These are phyloP conservation scores for Callyntrura sp. DNA, from an alignment of 2,888 invertebrate species.

Conservation along the genomic window DNA sequence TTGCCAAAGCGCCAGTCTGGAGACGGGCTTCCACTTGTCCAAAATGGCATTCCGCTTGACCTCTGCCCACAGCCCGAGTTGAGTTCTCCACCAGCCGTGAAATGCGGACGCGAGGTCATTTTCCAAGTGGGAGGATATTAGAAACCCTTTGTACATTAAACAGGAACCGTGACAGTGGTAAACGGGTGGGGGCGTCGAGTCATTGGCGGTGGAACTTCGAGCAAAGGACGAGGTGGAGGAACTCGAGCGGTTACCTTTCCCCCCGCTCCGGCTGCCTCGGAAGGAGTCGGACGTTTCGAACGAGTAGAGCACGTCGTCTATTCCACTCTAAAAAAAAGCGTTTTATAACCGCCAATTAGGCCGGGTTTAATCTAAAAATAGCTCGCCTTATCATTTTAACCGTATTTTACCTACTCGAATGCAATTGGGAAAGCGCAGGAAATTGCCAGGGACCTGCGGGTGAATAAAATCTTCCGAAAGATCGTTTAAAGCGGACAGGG, in stretches of 20 bases:
- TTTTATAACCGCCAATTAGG: neutral
- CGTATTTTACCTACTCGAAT: slow-evolving; percentile 69
- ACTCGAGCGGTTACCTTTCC: no score
- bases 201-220: slow-evolving; percentile 21
- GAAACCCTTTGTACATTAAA: slow-evolving; percentile 81
- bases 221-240: neutral
- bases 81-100: slow-evolving; percentile 83
- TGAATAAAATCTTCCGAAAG: slow-evolving; percentile 79
- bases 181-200: slow-evolving; percentile 30
- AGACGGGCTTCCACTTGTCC: slow-evolving; percentile 78
- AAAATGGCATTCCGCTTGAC: slow-evolving; percentile 65
- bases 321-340: slow-evolving; percentile 66
- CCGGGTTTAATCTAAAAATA: no score
- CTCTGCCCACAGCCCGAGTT: slow-evolving; percentile 81
- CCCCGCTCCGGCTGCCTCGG: neutral
- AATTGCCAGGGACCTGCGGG: slow-evolving; percentile 74
- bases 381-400: neutral
- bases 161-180: slow-evolving; percentile 83
- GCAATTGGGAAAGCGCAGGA: slow-evolving; percentile 76
- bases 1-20: slow-evolving; percentile 81
- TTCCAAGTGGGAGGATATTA: slow-evolving; percentile 81
- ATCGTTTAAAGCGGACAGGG: slow-evolving; percentile 78
- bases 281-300: slow-evolving; percentile 80
- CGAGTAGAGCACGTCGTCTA: slow-evolving; percentile 79
- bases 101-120: slow-evolving; percentile 78